Conservation (phyloP, 2,888 invertebrate genomes). For the Hesperia comma region DNA sequence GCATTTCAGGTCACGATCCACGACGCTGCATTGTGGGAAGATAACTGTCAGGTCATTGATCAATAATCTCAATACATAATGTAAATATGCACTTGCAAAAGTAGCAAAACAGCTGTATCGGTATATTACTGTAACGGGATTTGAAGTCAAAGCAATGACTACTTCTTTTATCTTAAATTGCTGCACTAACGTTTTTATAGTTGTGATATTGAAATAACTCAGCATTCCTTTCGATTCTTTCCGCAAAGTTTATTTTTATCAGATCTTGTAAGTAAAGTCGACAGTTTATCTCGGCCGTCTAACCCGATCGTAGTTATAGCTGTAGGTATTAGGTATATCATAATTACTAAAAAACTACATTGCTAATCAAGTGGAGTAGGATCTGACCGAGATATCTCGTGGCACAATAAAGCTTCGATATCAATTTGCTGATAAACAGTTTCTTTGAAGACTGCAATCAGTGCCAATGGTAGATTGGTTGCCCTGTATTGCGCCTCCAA, state of each 20-base stretch:
- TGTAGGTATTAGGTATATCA: background rate
- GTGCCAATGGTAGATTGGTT: slow-evolving; percentile 37
- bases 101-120: slow-evolving; percentile 30
- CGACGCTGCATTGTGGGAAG: slow-evolving; percentile 41
- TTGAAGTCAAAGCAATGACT: slow-evolving; percentile 22
- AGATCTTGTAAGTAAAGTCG: slow-evolving; percentile 16
- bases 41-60: slow-evolving; percentile 33
- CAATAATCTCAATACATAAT: slow-evolving; percentile 25
- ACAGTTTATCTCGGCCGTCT: slow-evolving; percentile 4
- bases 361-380: slow-evolving; percentile 28
- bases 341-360: slow-evolving; percentile 10
- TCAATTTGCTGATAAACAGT: slow-evolving; percentile 43
- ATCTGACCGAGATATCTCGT: slow-evolving; percentile 33
- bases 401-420: slow-evolving; percentile 36
- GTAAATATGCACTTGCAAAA: slow-evolving; percentile 37
- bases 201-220: slow-evolving; percentile 16
- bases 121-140: slow-evolving; percentile 24
- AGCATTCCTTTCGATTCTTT: slow-evolving; percentile 10
- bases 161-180: slow-evolving; percentile 17
- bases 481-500: slow-evolving; percentile 46
- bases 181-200: slow-evolving; percentile 14
- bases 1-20: slow-evolving; percentile 64
- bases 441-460: slow-evolving; percentile 48
- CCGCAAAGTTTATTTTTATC: slow-evolving; percentile 10
- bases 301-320: slow-evolving; percentile 7